These are phyloP conservation scores for Calyptommatus sinebrachiatus DNA, from an alignment of 2,113 vertebrate genomes.

Conservation along the genomic window DNA sequence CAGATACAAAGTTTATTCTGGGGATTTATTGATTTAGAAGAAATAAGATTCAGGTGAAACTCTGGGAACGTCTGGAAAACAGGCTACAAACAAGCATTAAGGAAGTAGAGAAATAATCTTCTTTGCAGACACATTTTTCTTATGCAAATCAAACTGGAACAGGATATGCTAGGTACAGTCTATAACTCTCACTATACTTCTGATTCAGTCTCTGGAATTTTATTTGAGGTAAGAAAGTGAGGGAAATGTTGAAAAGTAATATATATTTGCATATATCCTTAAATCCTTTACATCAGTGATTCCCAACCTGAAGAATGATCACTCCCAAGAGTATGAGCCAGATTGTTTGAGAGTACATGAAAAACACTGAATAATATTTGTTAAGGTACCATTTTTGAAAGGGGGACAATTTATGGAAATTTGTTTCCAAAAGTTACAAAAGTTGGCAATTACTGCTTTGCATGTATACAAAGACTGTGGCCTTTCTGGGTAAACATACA, in stretches of 20 bases:
- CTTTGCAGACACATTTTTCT: neutral
- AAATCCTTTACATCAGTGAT: too few relatives aligned
- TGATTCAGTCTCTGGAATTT: neutral
- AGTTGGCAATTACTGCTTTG: neutral
- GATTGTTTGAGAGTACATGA: too few relatives aligned
- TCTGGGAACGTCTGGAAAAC: neutral
- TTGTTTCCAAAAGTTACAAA: too few relatives aligned
- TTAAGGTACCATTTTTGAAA: too few relatives aligned
- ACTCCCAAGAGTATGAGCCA: too few relatives aligned
- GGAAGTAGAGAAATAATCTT: neutral
- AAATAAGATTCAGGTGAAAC: neutral
- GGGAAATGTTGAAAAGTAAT: neutral
- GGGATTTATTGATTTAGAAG: neutral
- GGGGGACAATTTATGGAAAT: too few relatives aligned
- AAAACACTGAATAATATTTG: too few relatives aligned
- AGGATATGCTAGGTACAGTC: neutral
- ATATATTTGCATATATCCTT: neutral
- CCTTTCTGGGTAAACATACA: neutral
- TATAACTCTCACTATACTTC: neutral
- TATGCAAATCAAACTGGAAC: neutral
- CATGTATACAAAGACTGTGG: neutral
- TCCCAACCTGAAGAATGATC: too few relatives aligned
- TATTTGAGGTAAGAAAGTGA: neutral
- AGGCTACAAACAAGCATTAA: neutral
- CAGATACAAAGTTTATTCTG: neutral